Percentiles rank a stretch among this genome's conserved stretches.
phyloP scores from a whole-genome alignment of 2,113 vertebrate species.

The Falcunculus frontatus region DNA sequence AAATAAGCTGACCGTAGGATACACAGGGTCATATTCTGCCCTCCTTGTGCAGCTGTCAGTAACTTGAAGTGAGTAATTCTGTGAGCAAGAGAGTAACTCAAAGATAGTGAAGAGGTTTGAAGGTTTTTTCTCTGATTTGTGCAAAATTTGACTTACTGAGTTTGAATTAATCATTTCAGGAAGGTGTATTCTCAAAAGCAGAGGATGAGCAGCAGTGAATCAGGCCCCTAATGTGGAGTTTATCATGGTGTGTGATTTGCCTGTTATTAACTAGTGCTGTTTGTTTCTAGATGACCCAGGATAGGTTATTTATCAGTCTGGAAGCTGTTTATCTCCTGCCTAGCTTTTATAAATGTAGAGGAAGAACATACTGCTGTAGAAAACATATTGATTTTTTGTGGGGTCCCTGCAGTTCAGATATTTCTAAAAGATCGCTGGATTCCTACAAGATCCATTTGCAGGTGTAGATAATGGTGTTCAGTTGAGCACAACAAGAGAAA shows the following conservation, averaged over 20 bases:
- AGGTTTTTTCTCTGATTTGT: not conserved
- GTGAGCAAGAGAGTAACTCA: not conserved
- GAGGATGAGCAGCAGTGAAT: not conserved
- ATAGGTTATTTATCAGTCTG: constrained; percentile 19
- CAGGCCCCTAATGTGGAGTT: not conserved
- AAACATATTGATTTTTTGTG: constrained; percentile 39
- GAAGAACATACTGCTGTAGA: not conserved
- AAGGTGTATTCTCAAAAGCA: not conserved
- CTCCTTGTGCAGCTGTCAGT: not conserved
- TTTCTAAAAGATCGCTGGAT: constrained; percentile 48
- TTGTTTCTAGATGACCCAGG: constrained; percentile 14
- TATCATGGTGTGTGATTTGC: not conserved
- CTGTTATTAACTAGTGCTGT: constrained; percentile 1
- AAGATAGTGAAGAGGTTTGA: not conserved
- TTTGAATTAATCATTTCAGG: not conserved
- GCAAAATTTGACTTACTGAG: not conserved
- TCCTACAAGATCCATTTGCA: constrained; percentile 47
- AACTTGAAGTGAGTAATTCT: not conserved
- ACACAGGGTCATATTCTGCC: not conserved
- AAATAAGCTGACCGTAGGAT: not conserved
- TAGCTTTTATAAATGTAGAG: constrained; percentile 13
- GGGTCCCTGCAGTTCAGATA: constrained; percentile 29
- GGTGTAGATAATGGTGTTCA: constrained; percentile 10
- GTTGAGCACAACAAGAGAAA: not conserved
- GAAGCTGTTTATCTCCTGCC: constrained; percentile 9